Conservation (phyloP, 2,888 invertebrate species). For the Julus scandinavius region DNA sequence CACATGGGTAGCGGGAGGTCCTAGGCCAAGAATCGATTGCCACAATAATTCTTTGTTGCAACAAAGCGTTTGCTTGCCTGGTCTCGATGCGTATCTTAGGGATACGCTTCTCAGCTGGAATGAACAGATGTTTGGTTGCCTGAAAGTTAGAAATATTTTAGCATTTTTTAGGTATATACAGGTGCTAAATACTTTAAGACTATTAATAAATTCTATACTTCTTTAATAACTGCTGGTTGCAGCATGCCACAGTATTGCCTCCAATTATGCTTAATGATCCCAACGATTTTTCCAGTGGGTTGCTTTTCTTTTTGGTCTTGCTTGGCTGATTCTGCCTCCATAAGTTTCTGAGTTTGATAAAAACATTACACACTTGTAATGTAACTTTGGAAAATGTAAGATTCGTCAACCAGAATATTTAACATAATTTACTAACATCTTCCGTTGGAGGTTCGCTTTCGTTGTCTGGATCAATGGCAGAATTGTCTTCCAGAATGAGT, state of each 20-base stretch:
- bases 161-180: not conserved
- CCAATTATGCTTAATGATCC: slow-evolving; percentile 96
- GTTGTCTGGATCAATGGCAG: slow-evolving; percentile 52
- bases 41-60: slow-evolving; percentile 89
- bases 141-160: slow-evolving; percentile 52
- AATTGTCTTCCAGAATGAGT: slow-evolving; percentile 67
- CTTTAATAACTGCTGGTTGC: slow-evolving; percentile 76
- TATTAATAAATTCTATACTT: slow-evolving; percentile 61
- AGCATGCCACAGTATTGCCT: slow-evolving; percentile 97
- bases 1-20: slow-evolving; percentile 88
- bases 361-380: slow-evolving; percentile 60
- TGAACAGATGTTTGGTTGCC: slow-evolving; percentile 81
- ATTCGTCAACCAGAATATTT: not conserved
- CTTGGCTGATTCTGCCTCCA: slow-evolving; percentile 23
- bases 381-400: not conserved
- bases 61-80: slow-evolving; percentile 82
- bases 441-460: slow-evolving; percentile 58
- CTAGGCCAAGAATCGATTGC: slow-evolving; percentile 97
- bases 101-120: slow-evolving; percentile 92
- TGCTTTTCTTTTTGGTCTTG: slow-evolving; percentile 59
- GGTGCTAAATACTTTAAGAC: not conserved
- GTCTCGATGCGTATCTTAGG: slow-evolving; percentile 97
- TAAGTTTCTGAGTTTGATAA: slow-evolving; percentile 61
- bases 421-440: slow-evolving; percentile 58
- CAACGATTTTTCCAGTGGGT: slow-evolving; percentile 87